Evolutionary conservation across 2,888 invertebrate species (phyloP).

Genomic region (Phaedon cochleariae): DNA sequence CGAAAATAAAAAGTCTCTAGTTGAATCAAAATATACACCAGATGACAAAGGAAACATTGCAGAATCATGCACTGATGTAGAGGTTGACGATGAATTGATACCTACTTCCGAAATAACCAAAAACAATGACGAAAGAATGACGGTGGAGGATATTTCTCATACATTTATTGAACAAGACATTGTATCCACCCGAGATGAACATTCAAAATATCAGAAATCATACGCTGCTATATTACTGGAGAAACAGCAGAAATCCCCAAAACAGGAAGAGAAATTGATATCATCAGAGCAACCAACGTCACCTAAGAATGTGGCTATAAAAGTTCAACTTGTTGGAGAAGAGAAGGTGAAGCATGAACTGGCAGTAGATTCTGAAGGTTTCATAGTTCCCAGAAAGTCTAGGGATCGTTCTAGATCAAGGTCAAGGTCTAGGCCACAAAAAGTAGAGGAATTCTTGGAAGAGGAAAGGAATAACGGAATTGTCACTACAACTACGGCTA

Average conservation of each 20-base stretch:
- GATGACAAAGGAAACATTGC: not conserved
- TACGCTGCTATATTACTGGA: conserved; percentile 35
- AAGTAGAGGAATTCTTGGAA: conserved; percentile 12
- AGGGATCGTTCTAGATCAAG: conserved; percentile 48
- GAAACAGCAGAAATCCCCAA: conserved; percentile 20
- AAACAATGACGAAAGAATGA: too few species aligned
- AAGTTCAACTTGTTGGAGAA: conserved; percentile 38
- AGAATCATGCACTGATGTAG: not conserved
- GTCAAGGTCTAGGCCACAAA: conserved; percentile 42
- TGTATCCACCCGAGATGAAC: conserved; percentile 1
- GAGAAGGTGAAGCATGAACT: conserved; percentile 30
- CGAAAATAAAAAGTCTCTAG: not conserved
- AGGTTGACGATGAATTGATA: not conserved
- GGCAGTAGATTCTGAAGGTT: conserved; percentile 49
- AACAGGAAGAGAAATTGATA: not conserved
- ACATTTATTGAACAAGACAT: conserved; percentile 17
- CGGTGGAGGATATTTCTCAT: not conserved
- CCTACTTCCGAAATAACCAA: not conserved
- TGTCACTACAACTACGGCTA: not conserved
- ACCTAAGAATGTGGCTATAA: conserved; percentile 35
- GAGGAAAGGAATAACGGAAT: conserved; percentile 3
- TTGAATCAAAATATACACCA: too few species aligned
- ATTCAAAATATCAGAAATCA: conserved; percentile 18
- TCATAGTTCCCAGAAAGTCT: conserved; percentile 46
- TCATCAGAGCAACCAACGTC: not conserved